Conservation (phyloP, 92 coral and sea anemone species). For the Phenganax marumi region DNA sequence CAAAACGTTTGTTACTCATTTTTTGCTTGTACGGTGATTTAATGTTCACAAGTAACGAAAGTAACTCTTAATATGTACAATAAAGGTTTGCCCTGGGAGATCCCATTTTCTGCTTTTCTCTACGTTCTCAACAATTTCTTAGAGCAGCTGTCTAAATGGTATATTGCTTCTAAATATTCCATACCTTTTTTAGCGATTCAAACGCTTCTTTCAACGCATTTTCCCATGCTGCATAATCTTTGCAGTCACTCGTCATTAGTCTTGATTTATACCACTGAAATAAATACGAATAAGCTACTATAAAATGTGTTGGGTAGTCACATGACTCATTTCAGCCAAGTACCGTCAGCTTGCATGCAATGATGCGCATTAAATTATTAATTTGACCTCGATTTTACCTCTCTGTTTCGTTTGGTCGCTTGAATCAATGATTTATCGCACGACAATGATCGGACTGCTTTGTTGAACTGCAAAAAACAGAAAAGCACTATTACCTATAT, state of each 20-base stretch:
- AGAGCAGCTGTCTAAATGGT: no score
- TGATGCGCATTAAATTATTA: neutral
- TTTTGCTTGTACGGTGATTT: neutral
- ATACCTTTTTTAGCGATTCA: conserved; percentile 56
- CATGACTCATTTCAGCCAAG: neutral
- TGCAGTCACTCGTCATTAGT: conserved; percentile 57
- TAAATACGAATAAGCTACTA: neutral
- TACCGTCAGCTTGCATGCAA: neutral
- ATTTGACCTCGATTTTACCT: conserved; percentile 45
- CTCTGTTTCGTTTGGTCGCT: conserved; percentile 83
- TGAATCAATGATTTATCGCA: conserved; percentile 70
- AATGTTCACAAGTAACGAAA: no score
- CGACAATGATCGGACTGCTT: conserved; percentile 55
- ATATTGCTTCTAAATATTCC: no score
- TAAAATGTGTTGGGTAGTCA: neutral
- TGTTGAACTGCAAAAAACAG: conserved; percentile 66
- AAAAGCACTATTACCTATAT: no score
- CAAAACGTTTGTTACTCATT: neutral
- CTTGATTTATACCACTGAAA: conserved; percentile 66
- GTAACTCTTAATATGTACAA: no score
- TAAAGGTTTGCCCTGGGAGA: no score
- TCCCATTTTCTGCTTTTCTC: no score
- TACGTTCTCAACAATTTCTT: no score
- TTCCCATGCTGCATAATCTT: conserved; percentile 74
- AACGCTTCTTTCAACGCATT: conserved; percentile 70